Evolutionary conservation across 2,113 vertebrate genomes (phyloP).

Genomic region (Dendrocopos noguchii): DNA sequence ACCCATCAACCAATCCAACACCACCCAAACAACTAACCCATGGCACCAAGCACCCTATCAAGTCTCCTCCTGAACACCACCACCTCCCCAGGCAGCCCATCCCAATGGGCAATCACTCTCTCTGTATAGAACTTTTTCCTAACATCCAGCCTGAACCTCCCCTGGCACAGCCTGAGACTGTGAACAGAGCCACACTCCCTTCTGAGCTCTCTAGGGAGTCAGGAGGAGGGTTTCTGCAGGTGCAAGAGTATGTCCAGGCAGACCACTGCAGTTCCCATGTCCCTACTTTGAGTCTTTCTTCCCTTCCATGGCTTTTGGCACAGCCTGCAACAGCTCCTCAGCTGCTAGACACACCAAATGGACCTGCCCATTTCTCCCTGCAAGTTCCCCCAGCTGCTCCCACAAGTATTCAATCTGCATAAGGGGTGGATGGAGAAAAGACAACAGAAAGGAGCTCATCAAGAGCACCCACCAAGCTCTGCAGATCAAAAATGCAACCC

Average conservation of each 20-base stretch:
- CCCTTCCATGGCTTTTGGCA: background rate
- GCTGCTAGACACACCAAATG: background rate
- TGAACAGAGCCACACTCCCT: background rate
- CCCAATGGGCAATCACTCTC: too few species aligned
- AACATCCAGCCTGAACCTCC: too few species aligned
- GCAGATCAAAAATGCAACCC: conserved; percentile 59
- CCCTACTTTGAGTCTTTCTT: background rate
- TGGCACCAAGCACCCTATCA: too few species aligned
- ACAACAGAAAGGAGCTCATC: background rate
- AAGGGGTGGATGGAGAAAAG: background rate
- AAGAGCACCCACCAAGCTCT: conserved; percentile 27
- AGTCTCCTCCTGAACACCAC: too few species aligned
- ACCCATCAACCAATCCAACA: too few species aligned
- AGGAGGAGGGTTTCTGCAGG: background rate
- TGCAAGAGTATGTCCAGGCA: background rate
- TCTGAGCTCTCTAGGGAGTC: background rate
- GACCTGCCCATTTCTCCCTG: background rate
- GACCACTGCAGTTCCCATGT: background rate
- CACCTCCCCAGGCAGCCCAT: too few species aligned
- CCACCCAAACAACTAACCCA: too few species aligned
- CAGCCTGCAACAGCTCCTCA: background rate
- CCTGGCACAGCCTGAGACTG: too few species aligned
- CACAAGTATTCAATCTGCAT: background rate
- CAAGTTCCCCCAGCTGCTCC: background rate
- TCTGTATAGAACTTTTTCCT: too few species aligned